phyloP scores from a whole-genome alignment of 2,797 vertebrate species.

The Alosa sapidissima region DNA sequence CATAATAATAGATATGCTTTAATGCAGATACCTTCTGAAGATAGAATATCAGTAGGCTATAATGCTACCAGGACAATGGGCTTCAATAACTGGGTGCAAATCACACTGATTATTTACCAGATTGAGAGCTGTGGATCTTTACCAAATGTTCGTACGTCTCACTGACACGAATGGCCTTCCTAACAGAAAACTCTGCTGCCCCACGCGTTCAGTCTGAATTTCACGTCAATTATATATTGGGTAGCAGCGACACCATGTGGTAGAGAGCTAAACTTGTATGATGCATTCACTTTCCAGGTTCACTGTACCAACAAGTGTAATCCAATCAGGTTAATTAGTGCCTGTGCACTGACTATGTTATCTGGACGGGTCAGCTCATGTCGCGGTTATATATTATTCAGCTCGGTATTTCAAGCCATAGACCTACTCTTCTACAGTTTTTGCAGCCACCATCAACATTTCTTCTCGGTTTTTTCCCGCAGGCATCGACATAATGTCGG shows the following conservation, averaged over 20 bases:
- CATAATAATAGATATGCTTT: too few species aligned
- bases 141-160: neutral
- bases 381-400: neutral
- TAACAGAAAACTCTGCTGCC: neutral
- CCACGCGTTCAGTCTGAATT: neutral
- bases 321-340: slow-evolving; percentile 21
- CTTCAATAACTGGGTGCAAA: neutral
- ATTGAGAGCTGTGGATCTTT: neutral
- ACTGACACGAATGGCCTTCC: too few species aligned
- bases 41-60: too few species aligned
- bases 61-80: neutral
- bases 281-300: neutral
- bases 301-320: slow-evolving; percentile 20
- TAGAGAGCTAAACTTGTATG: neutral
- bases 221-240: neutral
- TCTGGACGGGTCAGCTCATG: neutral
- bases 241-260: slow-evolving; percentile 10
- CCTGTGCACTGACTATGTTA: neutral
- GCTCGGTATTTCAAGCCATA: neutral
- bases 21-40: too few species aligned
- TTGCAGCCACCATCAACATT: neutral
- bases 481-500: neutral
- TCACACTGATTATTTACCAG: neutral
- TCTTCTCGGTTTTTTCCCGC: neutral
- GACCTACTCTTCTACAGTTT: neutral